Percentiles rank a stretch among this genome's conserved stretches.
Evolutionary conservation across 1,140 invertebrate genomes (phyloP).

Genomic region (Drosophila suzukii): DNA sequence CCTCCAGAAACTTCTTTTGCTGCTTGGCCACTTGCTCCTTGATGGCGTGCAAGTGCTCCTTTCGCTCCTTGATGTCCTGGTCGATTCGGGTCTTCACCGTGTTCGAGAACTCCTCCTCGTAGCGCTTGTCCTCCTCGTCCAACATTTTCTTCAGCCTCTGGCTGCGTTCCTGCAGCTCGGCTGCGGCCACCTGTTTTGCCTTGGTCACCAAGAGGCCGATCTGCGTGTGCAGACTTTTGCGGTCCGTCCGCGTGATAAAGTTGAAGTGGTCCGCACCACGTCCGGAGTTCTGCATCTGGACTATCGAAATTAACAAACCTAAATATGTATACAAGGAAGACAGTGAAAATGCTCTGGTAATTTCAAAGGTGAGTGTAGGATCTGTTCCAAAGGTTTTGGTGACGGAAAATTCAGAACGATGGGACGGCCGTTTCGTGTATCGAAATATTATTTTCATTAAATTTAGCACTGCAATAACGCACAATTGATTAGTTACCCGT

Average conservation of each 20-base stretch:
- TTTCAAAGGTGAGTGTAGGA: slow-evolving; percentile 1
- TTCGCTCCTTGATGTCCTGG: slow-evolving; percentile 65
- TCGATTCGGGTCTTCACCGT: slow-evolving; percentile 72
- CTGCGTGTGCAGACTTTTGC: slow-evolving; percentile 68
- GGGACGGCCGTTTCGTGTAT: too few relatives aligned
- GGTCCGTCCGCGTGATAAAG: slow-evolving; percentile 70
- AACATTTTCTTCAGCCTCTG: slow-evolving; percentile 48
- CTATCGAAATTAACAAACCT: neutral
- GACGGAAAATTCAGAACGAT: slow-evolving; percentile 6
- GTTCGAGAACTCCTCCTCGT: slow-evolving; percentile 70
- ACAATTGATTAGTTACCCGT: too few relatives aligned
- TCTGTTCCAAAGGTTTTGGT: neutral
- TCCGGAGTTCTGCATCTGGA: slow-evolving; percentile 48
- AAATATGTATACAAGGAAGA: slow-evolving; percentile 11
- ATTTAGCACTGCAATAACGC: too few relatives aligned
- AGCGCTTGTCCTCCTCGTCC: slow-evolving; percentile 68
- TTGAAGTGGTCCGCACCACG: slow-evolving; percentile 58
- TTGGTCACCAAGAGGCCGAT: slow-evolving; percentile 65
- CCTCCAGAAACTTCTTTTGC: slow-evolving; percentile 55
- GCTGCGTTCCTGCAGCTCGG: slow-evolving; percentile 61
- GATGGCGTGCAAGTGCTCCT: slow-evolving; percentile 59
- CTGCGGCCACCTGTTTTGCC: slow-evolving; percentile 45
- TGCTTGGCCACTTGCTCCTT: slow-evolving; percentile 50
- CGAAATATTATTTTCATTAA: too few relatives aligned
- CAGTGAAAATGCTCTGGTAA: slow-evolving; percentile 15